phyloP scores from a whole-genome alignment of 92 coral and sea anemone genomes.

The Porites rus region DNA sequence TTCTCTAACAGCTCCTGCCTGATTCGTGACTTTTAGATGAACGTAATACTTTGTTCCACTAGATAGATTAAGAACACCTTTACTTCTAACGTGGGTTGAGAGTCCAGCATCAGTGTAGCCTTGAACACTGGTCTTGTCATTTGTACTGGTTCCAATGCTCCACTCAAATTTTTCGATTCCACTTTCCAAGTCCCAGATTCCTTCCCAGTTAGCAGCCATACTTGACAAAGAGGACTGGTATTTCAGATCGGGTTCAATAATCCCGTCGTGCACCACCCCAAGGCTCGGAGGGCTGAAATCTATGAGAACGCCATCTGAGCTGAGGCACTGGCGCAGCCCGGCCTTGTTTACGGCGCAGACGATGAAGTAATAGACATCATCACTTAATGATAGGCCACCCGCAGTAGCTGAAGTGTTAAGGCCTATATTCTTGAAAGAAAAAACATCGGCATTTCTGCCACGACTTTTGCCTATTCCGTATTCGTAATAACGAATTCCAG shows the following conservation, averaged over 20 bases:
- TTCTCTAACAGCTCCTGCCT: conserved; percentile 82
- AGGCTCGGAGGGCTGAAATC: conserved; percentile 80
- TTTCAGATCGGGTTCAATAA: conserved; percentile 88
- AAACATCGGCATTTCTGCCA: conserved; percentile 77
- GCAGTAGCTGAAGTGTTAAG: conserved; percentile 76
- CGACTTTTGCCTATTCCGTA: conserved; percentile 87
- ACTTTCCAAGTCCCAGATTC: conserved; percentile 96
- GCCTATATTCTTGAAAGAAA: conserved; percentile 71
- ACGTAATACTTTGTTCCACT: conserved; percentile 85
- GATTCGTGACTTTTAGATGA: conserved; percentile 73
- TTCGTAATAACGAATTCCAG: conserved; percentile 80
- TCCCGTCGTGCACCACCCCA: conserved; percentile 96
- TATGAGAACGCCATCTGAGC: conserved; percentile 95
- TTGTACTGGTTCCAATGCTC: conserved; percentile 81
- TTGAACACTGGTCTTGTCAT: conserved; percentile 51
- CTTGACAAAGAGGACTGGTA: conserved; percentile 82
- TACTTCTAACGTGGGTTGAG: conserved; percentile 85
- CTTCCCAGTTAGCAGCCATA: conserved; percentile 97
- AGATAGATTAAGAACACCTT: conserved; percentile 58
- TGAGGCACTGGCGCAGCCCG: conserved; percentile 71
- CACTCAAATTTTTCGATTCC: conserved; percentile 91
- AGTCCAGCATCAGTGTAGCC: conserved; percentile 81
- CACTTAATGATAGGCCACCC: conserved; percentile 64
- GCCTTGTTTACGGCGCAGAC: conserved; percentile 93
- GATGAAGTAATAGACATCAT: conserved; percentile 85